These are phyloP conservation scores for Amphiduros pacificus DNA, from an alignment of 2,888 invertebrate species.

Conservation along the genomic window DNA sequence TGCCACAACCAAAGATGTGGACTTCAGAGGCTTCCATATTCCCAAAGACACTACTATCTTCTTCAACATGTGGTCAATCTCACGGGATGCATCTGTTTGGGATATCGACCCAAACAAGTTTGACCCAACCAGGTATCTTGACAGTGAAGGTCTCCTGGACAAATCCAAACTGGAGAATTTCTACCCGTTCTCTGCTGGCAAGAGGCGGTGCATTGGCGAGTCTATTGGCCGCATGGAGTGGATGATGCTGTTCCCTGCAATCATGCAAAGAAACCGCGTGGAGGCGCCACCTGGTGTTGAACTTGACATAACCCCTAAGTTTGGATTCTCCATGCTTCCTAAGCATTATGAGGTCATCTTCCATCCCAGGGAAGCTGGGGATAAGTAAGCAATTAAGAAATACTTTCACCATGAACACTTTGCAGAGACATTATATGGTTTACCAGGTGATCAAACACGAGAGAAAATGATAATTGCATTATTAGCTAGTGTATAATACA, in stretches of 20 bases:
- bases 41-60: background rate
- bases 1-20: background rate
- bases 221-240: background rate
- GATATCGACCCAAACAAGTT: background rate
- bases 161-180: background rate
- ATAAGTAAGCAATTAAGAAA: too few species aligned
- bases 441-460: too few species aligned
- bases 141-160: background rate
- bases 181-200: conserved; percentile 1
- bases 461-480: too few species aligned
- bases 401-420: too few species aligned
- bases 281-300: background rate
- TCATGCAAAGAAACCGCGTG: background rate
- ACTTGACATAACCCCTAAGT: background rate
- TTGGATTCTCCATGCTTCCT: conserved; percentile 1
- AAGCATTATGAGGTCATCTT: background rate
- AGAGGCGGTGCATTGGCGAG: background rate
- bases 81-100: background rate
- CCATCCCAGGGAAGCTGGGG: too few species aligned
- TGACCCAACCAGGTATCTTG: background rate
- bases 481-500: too few species aligned
- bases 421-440: too few species aligned
- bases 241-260: background rate
- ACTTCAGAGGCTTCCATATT: background rate
- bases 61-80: conserved; percentile 2